Conservation (phyloP, 2,113 vertebrate genomes). For the Parotia lawesii region DNA sequence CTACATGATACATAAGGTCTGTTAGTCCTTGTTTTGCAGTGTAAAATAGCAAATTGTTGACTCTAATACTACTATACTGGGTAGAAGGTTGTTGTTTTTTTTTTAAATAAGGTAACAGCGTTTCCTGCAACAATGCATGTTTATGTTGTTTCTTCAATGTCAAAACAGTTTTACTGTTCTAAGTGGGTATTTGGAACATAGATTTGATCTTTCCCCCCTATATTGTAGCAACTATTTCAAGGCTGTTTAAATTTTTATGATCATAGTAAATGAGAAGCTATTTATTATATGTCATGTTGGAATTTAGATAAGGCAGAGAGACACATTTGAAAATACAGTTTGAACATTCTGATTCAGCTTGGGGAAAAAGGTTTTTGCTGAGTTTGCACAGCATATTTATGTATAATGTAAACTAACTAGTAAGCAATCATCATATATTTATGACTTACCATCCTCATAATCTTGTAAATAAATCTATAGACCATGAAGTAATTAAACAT, state of each 20-base stretch:
- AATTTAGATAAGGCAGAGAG: conserved; percentile 60
- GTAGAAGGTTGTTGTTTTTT: conserved; percentile 6
- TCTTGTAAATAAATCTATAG: background rate
- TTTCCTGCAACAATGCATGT: conserved; percentile 59
- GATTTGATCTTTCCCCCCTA: conserved; percentile 24
- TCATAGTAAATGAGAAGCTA: conserved; percentile 63
- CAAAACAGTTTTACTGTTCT: conserved; percentile 44
- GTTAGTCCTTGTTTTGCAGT: conserved; percentile 23
- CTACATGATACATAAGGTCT: conserved; percentile 35
- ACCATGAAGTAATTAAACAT: background rate
- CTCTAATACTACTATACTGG: conserved; percentile 9
- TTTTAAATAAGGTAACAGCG: conserved; percentile 18
- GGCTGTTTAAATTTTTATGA: conserved; percentile 70
- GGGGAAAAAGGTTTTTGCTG: background rate
- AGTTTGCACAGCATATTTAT: background rate
- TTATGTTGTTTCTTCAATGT: conserved; percentile 25
- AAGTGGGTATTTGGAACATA: conserved; percentile 45
- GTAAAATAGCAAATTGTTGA: conserved; percentile 67
- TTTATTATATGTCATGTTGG: conserved; percentile 65
- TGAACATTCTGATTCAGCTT: background rate
- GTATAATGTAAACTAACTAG: background rate
- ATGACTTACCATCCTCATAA: background rate
- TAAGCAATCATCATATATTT: background rate
- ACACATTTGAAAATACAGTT: conserved; percentile 36
- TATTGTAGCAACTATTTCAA: conserved; percentile 60